These are phyloP conservation scores for Medauroidea extradentata DNA, from an alignment of 1,140 invertebrate species.

Conservation along the genomic window DNA sequence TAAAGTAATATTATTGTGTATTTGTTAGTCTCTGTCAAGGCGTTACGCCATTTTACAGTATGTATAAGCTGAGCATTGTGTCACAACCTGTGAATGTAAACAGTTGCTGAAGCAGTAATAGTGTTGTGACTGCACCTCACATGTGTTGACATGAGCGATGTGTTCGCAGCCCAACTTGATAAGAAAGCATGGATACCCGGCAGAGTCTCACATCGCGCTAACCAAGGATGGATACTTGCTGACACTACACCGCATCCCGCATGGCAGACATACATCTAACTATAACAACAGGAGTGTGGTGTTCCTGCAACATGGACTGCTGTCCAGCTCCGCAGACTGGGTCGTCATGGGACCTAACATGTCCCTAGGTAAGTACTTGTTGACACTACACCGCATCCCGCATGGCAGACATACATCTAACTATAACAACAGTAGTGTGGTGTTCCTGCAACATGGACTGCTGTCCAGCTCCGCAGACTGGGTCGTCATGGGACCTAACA, in stretches of 20 bases:
- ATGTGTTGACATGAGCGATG: too few species aligned
- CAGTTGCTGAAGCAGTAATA: too few species aligned
- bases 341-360: slow-evolving; percentile 42
- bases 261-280: not conserved
- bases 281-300: slow-evolving; percentile 29
- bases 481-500: slow-evolving; percentile 41
- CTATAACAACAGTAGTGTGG: slow-evolving; percentile 25
- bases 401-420: not conserved
- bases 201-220: slow-evolving; percentile 47
- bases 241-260: slow-evolving; percentile 51
- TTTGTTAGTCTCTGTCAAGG: too few species aligned
- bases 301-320: slow-evolving; percentile 47
- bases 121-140: too few species aligned
- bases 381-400: slow-evolving; percentile 53
- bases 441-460: slow-evolving; percentile 48
- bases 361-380: slow-evolving; percentile 29
- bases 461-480: slow-evolving; percentile 43
- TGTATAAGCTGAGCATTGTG: too few species aligned
- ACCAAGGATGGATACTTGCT: slow-evolving; percentile 58
- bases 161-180: slow-evolving; percentile 39
- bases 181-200: slow-evolving; percentile 50
- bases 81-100: too few species aligned
- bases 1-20: too few species aligned
- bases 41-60: too few species aligned
- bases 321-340: slow-evolving; percentile 44